Evolutionary conservation across 1,140 invertebrate species (phyloP).

Genomic region (Drosophila pseudoananassae): DNA sequence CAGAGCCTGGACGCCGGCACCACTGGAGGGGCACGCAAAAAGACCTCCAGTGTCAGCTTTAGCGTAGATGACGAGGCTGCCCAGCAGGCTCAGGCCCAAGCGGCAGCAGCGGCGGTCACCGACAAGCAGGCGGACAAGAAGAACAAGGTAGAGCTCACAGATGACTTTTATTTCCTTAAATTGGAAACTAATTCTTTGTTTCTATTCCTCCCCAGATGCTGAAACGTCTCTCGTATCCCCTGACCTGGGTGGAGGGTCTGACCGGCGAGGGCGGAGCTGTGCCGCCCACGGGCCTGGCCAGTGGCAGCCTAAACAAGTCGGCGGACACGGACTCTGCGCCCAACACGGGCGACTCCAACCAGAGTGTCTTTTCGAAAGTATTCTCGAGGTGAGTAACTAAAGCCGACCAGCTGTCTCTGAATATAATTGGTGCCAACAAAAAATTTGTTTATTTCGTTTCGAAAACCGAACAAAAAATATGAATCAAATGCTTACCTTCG

Average conservation of each 20-base stretch:
- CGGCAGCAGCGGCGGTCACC: constrained; percentile 84
- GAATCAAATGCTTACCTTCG: constrained; percentile 72
- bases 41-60: constrained; percentile 90
- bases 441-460: constrained; percentile 73
- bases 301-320: constrained; percentile 76
- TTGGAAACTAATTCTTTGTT: not conserved
- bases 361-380: constrained; percentile 93
- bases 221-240: constrained; percentile 95
- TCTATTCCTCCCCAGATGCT: constrained; percentile 88
- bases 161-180: not conserved
- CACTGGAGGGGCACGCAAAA: constrained; percentile 86
- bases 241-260: constrained; percentile 95
- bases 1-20: constrained; percentile 71
- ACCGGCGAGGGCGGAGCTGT: constrained; percentile 86
- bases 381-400: constrained; percentile 90
- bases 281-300: constrained; percentile 78
- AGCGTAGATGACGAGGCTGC: constrained; percentile 86
- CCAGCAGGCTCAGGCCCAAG: constrained; percentile 66
- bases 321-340: constrained; percentile 81
- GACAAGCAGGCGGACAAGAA: constrained; percentile 85
- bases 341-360: constrained; percentile 85
- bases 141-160: constrained; percentile 86
- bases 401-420: constrained; percentile 32
- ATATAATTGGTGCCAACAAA: constrained; percentile 62
- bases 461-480: constrained; percentile 26